Evolutionary conservation across 2,797 vertebrate species (phyloP).

Genomic region (Acanthurus leucopareius): DNA sequence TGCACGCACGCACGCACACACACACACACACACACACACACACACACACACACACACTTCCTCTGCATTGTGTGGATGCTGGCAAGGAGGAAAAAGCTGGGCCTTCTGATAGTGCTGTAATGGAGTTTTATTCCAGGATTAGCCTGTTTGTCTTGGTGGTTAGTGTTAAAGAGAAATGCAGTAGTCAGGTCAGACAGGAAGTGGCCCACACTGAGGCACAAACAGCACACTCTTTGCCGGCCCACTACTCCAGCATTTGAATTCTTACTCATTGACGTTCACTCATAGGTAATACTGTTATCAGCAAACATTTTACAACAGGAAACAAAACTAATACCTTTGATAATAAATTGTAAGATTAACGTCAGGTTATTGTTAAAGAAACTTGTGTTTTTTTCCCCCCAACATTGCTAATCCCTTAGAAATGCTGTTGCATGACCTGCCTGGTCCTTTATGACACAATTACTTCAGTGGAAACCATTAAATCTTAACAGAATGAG

Average conservation of each 20-base stretch:
- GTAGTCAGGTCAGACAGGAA: slow-evolving; percentile 67
- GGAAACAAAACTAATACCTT: not conserved
- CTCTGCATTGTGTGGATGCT: slow-evolving; percentile 77
- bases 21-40: slow-evolving; percentile 21
- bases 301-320: not conserved
- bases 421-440: too few relatives aligned
- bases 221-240: slow-evolving; percentile 29
- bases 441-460: not conserved
- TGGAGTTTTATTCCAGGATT: slow-evolving; percentile 71
- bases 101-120: slow-evolving; percentile 71
- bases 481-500: not conserved
- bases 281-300: not conserved
- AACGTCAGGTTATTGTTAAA: slow-evolving; percentile 3
- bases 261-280: slow-evolving; percentile 23
- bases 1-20: too few relatives aligned
- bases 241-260: slow-evolving; percentile 27
- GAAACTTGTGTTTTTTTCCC: not conserved
- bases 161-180: slow-evolving; percentile 50
- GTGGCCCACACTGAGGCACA: slow-evolving; percentile 35
- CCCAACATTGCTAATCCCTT: too few relatives aligned
- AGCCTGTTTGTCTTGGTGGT: slow-evolving; percentile 70
- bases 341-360: not conserved
- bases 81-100: slow-evolving; percentile 83
- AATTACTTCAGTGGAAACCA: not conserved
- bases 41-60: slow-evolving; percentile 65